phyloP scores from a whole-genome alignment of 2,797 vertebrate species.

The Mormyrops attenuatus region DNA sequence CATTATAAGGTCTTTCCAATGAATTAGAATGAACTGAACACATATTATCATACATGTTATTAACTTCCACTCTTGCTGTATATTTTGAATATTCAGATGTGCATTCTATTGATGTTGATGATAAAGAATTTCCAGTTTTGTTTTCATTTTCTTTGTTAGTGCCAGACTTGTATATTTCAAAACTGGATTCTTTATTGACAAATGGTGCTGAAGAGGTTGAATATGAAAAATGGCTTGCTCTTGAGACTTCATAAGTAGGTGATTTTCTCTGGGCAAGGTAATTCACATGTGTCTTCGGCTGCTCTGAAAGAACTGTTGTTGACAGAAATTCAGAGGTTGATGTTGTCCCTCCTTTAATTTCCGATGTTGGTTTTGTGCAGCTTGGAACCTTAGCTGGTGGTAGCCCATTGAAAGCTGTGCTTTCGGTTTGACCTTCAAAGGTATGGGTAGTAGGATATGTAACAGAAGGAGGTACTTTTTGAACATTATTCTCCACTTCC shows the following conservation, averaged over 20 bases:
- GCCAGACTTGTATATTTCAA: conserved; percentile 42
- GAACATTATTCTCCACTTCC: conserved; percentile 22
- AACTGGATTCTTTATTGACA: conserved; percentile 50
- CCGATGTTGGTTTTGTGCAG: conserved; percentile 39
- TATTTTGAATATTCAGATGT: conserved; percentile 36
- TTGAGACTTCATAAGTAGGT: conserved; percentile 63
- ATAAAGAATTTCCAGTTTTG: not conserved
- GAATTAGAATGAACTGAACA: conserved; percentile 5
- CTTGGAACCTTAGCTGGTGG: conserved; percentile 34
- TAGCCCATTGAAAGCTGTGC: conserved; percentile 50
- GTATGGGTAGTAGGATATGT: conserved; percentile 19
- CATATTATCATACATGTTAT: conserved; percentile 22
- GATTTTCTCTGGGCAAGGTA: conserved; percentile 44
- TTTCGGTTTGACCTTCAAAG: conserved; percentile 33
- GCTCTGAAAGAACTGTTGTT: conserved; percentile 42
- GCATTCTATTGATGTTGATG: not conserved
- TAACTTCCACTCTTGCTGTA: conserved; percentile 26
- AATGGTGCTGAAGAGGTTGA: conserved; percentile 27
- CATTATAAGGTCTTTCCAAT: conserved; percentile 28
- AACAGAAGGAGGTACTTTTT: conserved; percentile 5
- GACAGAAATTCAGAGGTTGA: conserved; percentile 23
- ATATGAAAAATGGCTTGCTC: conserved; percentile 65
- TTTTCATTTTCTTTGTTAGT: conserved; percentile 14
- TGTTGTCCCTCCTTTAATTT: not conserved
- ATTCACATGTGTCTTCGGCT: conserved; percentile 56